phyloP scores from a whole-genome alignment of 2,113 vertebrate genomes.

The Daboia siamensis region DNA sequence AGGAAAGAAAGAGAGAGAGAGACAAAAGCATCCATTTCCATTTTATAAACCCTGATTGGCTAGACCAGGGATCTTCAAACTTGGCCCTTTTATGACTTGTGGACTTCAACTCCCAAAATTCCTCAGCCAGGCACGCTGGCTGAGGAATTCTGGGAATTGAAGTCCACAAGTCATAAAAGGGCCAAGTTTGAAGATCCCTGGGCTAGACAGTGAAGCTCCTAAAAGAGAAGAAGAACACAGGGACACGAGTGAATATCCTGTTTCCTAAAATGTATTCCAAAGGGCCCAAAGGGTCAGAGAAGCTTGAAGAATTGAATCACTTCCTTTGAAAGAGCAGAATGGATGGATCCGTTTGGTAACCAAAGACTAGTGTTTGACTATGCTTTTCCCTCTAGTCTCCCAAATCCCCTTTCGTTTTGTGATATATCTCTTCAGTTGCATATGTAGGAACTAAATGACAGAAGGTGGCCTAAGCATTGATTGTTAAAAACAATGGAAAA shows the following conservation, averaged over 20 bases:
- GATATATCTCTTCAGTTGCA: not conserved
- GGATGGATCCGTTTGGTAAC: not conserved
- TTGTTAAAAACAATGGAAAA: not conserved
- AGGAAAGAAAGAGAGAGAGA: constrained; percentile 65
- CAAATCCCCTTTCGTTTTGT: not conserved
- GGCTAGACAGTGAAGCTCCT: constrained; percentile 55
- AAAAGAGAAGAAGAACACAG: constrained; percentile 41
- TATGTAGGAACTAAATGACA: not conserved
- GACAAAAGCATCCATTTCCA: constrained; percentile 77
- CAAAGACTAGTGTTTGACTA: not conserved
- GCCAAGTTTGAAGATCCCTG: not conserved
- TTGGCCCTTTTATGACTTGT: too few species aligned
- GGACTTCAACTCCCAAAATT: too few species aligned
- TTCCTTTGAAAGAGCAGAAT: not conserved
- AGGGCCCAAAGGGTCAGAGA: not conserved
- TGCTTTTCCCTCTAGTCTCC: not conserved
- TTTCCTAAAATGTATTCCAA: constrained; percentile 10
- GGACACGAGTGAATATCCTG: constrained; percentile 14
- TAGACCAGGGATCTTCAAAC: constrained; percentile 22
- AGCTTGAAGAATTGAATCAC: not conserved
- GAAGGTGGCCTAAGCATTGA: not conserved
- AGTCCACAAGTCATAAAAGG: too few species aligned
- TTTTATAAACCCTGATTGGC: constrained; percentile 69
- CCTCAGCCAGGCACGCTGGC: too few species aligned
- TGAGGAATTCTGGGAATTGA: too few species aligned